These are phyloP conservation scores for Sphaerophoria taeniata DNA, from an alignment of 2,888 invertebrate genomes.

Conservation along the genomic window DNA sequence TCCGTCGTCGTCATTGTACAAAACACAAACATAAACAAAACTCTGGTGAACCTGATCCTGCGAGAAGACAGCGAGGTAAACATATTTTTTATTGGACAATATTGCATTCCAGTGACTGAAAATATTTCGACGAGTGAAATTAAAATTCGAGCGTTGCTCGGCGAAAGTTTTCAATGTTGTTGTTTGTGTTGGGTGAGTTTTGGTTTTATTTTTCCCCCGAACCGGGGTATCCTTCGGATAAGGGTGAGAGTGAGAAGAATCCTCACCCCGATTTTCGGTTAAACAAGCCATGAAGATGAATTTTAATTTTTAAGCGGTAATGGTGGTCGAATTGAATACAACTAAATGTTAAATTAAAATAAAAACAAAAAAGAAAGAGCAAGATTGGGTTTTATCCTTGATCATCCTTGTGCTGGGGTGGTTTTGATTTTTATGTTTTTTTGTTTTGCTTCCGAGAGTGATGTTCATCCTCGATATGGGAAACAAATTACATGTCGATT, in stretches of 20 bases:
- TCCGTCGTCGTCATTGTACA: slow-evolving; percentile 19
- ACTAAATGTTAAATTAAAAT: slow-evolving; percentile 38
- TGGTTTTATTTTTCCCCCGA: slow-evolving; percentile 16
- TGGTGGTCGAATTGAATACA: slow-evolving; percentile 65
- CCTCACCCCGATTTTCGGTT: slow-evolving; percentile 28
- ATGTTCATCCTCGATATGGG: slow-evolving; percentile 50
- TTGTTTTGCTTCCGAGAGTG: slow-evolving; percentile 9
- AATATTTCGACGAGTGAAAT: slow-evolving; percentile 73
- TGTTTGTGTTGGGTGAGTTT: background rate
- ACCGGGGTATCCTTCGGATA: slow-evolving; percentile 26
- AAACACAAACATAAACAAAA: slow-evolving; percentile 63
- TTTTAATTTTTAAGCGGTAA: slow-evolving; percentile 70
- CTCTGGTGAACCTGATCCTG: slow-evolving; percentile 1
- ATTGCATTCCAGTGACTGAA: slow-evolving; percentile 72
- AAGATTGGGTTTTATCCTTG: slow-evolving; percentile 60
- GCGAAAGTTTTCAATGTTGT: slow-evolving; percentile 64
- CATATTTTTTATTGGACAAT: slow-evolving; percentile 74
- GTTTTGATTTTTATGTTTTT: background rate
- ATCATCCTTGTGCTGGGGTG: slow-evolving; percentile 37
- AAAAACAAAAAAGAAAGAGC: slow-evolving; percentile 2
- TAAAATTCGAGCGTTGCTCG: slow-evolving; percentile 71
- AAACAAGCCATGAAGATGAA: slow-evolving; percentile 72
- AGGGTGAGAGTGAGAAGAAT: slow-evolving; percentile 20
- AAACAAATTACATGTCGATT: slow-evolving; percentile 66
- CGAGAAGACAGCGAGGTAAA: slow-evolving; percentile 66